Percentiles rank a stretch among this genome's conserved stretches.
These are phyloP conservation scores for Ectemnius continuus DNA, from an alignment of 2,888 invertebrate species.

Conservation along the genomic window DNA sequence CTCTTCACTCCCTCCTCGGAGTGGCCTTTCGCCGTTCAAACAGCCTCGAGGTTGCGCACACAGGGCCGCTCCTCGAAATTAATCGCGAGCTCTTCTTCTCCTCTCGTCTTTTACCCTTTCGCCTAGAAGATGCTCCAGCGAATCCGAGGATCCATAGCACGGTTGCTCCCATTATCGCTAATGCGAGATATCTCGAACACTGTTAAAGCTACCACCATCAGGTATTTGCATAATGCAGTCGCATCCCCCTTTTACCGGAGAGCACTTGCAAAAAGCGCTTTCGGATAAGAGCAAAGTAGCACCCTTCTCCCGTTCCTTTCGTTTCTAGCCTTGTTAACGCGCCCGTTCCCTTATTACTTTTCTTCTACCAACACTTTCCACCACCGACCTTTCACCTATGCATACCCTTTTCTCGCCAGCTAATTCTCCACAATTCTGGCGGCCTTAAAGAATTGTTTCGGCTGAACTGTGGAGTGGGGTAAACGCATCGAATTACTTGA, in stretches of 20 bases:
- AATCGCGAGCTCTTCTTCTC: not conserved
- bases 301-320: constrained; percentile 9
- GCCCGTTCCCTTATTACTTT: too few relatives aligned
- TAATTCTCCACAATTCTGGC: too few relatives aligned
- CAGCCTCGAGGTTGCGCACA: not conserved
- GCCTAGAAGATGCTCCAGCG: not conserved
- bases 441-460: too few relatives aligned
- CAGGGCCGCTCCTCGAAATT: not conserved
- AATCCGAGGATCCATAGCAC: not conserved
- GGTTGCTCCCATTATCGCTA: constrained; percentile 35
- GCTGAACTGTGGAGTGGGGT: too few relatives aligned
- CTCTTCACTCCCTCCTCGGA: not conserved
- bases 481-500: too few relatives aligned
- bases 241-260: constrained; percentile 21
- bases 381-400: too few relatives aligned
- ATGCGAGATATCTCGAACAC: constrained; percentile 41
- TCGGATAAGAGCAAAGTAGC: constrained; percentile 15
- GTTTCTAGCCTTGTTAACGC: not conserved
- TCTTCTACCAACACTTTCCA: too few relatives aligned
- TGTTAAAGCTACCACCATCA: constrained; percentile 28
- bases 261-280: constrained; percentile 27
- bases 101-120: not conserved
- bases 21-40: not conserved
- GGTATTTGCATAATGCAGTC: constrained; percentile 52
- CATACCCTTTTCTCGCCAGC: too few relatives aligned